These are phyloP conservation scores for Caiman crocodilus DNA, from an alignment of 2,797 vertebrate species.

Conservation along the genomic window DNA sequence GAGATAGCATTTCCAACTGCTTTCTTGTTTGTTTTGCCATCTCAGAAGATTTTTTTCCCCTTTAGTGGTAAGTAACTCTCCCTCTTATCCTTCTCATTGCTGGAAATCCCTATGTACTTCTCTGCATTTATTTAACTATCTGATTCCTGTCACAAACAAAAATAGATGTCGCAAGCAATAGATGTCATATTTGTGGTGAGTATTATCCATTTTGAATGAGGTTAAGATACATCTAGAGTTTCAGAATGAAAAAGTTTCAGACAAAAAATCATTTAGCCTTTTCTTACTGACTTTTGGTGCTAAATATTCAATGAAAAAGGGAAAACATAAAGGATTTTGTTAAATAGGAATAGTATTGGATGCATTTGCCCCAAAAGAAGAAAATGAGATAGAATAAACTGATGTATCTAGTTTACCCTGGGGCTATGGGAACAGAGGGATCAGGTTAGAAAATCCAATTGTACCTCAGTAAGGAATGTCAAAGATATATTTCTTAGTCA, in stretches of 20 bases:
- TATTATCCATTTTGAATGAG: too few species aligned
- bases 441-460: not conserved
- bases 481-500: not conserved
- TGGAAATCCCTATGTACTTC: not conserved
- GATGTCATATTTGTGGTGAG: too few species aligned
- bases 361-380: not conserved
- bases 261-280: not conserved
- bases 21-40: not conserved
- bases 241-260: too few species aligned
- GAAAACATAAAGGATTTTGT: not conserved
- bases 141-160: not conserved
- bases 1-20: not conserved
- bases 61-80: not conserved
- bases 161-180: too few species aligned
- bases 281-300: too few species aligned
- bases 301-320: not conserved
- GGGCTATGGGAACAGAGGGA: accelerated
- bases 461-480: not conserved
- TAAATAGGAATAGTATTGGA: not conserved
- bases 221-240: too few species aligned
- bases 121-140: not conserved
- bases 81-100: not conserved
- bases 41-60: accelerated
- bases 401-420: not conserved
- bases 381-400: not conserved